Evolutionary conservation across 1,140 invertebrate genomes (phyloP), one percentile per base, ranked within the genome.

Genomic region (Eupeodes corollae): DNA sequence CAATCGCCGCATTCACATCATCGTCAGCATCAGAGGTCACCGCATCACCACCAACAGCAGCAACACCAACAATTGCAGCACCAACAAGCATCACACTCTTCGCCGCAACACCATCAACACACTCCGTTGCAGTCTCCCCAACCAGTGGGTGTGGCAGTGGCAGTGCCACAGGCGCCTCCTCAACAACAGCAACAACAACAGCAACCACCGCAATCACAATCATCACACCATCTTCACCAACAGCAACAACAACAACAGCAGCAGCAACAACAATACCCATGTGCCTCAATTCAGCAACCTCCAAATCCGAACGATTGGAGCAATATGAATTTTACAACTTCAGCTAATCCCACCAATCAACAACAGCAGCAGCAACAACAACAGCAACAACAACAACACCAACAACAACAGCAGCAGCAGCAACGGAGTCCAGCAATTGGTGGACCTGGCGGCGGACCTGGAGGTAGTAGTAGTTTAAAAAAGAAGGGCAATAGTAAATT

Each of bases 361-460:
- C 61, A 56, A 26, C 58, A 63, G 19, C 61, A 63, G 50, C 52
- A 63, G 14, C 63, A 63, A 38, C 56, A 61, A 39, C 34, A 48
- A 15, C 37, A 38, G 26, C 46, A 40, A 31, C 46, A 48, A 18
- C 42, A 44, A 15, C 47, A 18, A 21, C 42, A n/a, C n/a, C 63
- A 63, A 38, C 56, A 61, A 39, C 34, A 48, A 15, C 37, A 38
- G 26, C 46, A 40, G 19, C 46, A 48, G n/a, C 42, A 44, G 15
- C 47, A 18, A 21, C 42, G 15, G 37, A 41, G 45, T 19, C 35
- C 16, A 18, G 13, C 19, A 42, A 39, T 18, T 14, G 14, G 31
- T 31, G 14, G 37, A 15, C 16, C 16, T 18, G 13, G 3, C 26
- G 13, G 13, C 6, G 18, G 13, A 14, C 14, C 42, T 13, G 30